Evolutionary conservation across 2,797 vertebrate genomes (phyloP), one percentile per base, ranked within the genome.

Genomic region (Molossus alvarezi): DNA sequence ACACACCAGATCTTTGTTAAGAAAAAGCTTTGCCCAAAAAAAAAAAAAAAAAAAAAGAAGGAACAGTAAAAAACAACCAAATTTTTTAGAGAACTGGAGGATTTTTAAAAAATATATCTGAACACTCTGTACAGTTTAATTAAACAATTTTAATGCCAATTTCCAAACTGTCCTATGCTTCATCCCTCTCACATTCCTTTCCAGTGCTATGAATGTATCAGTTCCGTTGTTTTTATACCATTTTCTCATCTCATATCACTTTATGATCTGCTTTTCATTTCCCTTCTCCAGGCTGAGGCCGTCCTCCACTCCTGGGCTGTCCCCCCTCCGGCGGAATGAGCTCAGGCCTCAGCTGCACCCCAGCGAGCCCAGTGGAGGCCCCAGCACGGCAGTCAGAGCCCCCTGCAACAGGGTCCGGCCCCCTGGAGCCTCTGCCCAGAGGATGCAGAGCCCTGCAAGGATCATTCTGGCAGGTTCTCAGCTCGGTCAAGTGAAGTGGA

Each of bases 111-210:
- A 73, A 80, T 2, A 71, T 64, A 94, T 69, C 80, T 75, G 88
- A 95, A 96, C 89, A 75, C 75, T 55, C 95, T 87, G 94, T 93
- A 84, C 71, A 29, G 93, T 96, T 98, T 97, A 98, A 98, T 98
- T 97, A 98, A 97, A 96, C 90, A 95, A 96, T 97, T 97, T 92
- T 77, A 96, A 95, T 91, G 92, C 79, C 95, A 95, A 93, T 87
- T 97, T 96, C 97, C 95, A 97, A 92, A 95, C 62, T 48, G 91
- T 95, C 92, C 20, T 1, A 1, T 81, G 95, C 95, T 93, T 96
- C 96, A 53, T 91, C 95, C 86, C 91, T 88, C 67, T 48, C 94
- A 90, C 95, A 93, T 94, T 95, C 96, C 96, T 76, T 79, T 58
- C 55, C 27, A 88, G 64, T 62, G 8, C 95, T 69, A 89, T 60